These are phyloP conservation scores for Hippasteria phrygiana DNA, from an alignment of 53 echinoderm and acorn worm genomes.

Conservation along the genomic window DNA sequence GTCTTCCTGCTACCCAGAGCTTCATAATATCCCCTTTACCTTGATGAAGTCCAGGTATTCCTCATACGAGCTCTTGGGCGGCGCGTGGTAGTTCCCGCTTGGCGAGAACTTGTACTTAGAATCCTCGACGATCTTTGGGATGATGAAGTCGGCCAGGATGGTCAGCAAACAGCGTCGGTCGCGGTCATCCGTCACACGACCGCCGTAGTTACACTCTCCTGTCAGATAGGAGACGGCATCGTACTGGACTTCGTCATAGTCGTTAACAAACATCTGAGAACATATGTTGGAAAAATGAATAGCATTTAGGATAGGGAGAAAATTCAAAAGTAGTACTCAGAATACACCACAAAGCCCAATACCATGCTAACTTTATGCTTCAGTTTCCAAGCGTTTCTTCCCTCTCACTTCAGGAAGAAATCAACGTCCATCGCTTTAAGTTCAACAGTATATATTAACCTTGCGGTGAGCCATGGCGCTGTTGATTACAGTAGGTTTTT, in stretches of 20 bases:
- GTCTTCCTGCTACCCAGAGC: background rate
- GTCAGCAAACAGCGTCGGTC: slow-evolving; percentile 92
- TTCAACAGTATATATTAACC: too few species aligned
- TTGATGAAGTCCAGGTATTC: slow-evolving; percentile 98
- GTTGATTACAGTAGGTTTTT: too few species aligned
- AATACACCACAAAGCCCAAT: too few species aligned
- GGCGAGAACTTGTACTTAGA: slow-evolving; percentile 98
- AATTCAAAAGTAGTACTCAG: too few species aligned
- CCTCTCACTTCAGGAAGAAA: too few species aligned
- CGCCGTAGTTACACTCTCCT: slow-evolving; percentile 98
- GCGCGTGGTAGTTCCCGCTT: slow-evolving; percentile 87
- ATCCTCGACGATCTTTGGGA: slow-evolving; percentile 78
- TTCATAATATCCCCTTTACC: slow-evolving; percentile 44
- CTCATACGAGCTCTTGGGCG: slow-evolving; percentile 91
- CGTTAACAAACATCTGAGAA: slow-evolving; percentile 95
- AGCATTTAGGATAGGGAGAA: too few species aligned
- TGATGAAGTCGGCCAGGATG: slow-evolving; percentile 96
- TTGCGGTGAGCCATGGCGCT: too few species aligned
- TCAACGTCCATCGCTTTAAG: too few species aligned
- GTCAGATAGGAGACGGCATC: slow-evolving; percentile 98
- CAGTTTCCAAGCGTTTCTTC: too few species aligned
- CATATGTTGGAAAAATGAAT: background rate
- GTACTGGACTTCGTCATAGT: slow-evolving; percentile 94
- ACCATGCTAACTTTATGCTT: too few species aligned
- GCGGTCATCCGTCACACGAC: slow-evolving; percentile 93